Base-by-base conservation (phyloP, 1,140 invertebrate genomes). In the Caenorhabditis inopinata region DNA sequence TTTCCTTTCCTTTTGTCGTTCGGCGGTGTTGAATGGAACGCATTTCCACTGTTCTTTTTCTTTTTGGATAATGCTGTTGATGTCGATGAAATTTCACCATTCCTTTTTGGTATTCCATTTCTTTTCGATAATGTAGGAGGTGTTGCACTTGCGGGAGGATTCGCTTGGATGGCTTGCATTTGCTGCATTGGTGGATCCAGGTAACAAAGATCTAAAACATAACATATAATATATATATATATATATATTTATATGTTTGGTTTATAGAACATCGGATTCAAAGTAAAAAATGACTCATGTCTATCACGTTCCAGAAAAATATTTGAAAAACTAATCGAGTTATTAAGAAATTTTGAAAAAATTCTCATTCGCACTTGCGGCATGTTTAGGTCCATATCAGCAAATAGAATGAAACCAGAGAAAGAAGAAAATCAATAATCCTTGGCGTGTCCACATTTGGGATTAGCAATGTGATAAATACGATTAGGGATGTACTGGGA, bases 61-160 rank as follows among this genome's bases (percentile, higher is more conserved):
- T 68, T 68, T 38, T 14, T 42, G 5, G 38, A 42, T 42, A 32
- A 68, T 38, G 51, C 7, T n/a, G 48, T 51, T n/a, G 21, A 32
- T 16, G 58, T 21, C 21, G 58, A 68, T 9, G 14, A 2, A 29
- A 38, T 18, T 11, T 68, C 58, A 12, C 58, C 58, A 68, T 68
- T 68, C 32, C 32, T 38, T 32, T 68, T 68, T 29, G 35, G 58
- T 68, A 68, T 68, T 38, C 58, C 58, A 68, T 68, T 68, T 32
- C 38, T 68, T 68, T 68, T 68, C 38, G 58, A 68, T 38, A 32
- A 23, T 58, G 51, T 38, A 9, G 58, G 58, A 18, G 58, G 58
- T 18, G 58, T 68, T 38, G 58, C 29, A 68, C 32, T 68, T 38
- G 18, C 48, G 14, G 5, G 3, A 7, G 51, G 51, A 23, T 11